phyloP scores from a whole-genome alignment of 1,140 invertebrate species.

The Wiebesia pumilae region DNA sequence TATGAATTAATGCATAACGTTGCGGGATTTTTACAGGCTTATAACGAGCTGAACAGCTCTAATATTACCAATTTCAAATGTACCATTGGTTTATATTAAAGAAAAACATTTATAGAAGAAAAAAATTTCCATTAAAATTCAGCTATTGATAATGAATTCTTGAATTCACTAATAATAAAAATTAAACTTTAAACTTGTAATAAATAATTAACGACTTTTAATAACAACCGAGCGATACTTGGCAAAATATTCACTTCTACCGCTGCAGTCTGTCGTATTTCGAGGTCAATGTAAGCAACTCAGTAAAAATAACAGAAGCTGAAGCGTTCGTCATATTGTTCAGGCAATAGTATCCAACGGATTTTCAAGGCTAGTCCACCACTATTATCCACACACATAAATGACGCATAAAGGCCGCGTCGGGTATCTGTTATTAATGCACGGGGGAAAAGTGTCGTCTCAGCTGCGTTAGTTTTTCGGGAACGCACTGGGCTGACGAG shows the following conservation, averaged over 20 bases:
- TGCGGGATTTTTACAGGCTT: background rate
- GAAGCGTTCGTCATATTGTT: background rate
- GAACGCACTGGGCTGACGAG: background rate
- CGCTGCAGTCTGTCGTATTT: too few species aligned
- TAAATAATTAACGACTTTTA: too few species aligned
- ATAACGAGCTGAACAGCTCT: background rate
- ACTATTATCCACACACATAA: background rate
- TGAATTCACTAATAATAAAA: too few species aligned
- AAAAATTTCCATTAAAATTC: background rate
- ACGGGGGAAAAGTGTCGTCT: background rate
- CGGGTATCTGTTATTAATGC: too few species aligned
- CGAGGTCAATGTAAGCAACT: too few species aligned
- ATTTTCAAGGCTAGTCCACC: background rate
- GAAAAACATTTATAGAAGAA: background rate
- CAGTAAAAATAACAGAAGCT: background rate
- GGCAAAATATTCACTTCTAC: too few species aligned
- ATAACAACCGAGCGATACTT: too few species aligned
- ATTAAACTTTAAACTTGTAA: too few species aligned
- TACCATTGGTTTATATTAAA: background rate
- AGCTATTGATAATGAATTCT: too few species aligned
- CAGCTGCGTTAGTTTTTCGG: constrained; percentile 51
- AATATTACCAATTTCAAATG: background rate
- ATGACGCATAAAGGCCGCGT: background rate
- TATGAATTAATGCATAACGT: background rate
- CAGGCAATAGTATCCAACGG: background rate